Evolutionary conservation across 2,888 invertebrate genomes (phyloP).

Genomic region (Cosmopolites sordidus): DNA sequence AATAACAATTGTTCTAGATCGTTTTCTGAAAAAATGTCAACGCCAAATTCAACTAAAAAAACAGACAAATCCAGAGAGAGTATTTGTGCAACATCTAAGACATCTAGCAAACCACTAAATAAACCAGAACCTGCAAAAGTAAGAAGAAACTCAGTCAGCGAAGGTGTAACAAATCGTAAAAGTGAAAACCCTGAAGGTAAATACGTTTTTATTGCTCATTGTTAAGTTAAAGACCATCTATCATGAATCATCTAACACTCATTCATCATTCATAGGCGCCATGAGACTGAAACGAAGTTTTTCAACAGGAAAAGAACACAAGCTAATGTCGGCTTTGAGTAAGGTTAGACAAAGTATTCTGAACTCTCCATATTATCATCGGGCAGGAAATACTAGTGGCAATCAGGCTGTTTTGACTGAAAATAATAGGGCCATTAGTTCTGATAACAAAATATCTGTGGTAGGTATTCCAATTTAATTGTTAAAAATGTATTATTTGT

Average conservation of each 20-base stretch:
- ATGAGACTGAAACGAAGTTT: slow-evolving; percentile 22
- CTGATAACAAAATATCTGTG: slow-evolving; percentile 6
- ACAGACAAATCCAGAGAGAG: slow-evolving; percentile 1
- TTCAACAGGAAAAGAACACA: slow-evolving; percentile 26
- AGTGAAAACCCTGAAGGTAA: slow-evolving; percentile 6
- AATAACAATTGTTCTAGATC: no score
- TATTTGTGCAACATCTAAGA: neutral
- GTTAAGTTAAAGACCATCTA: no score
- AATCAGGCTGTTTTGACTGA: slow-evolving; percentile 1
- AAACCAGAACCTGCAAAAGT: slow-evolving; percentile 5
- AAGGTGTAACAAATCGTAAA: slow-evolving; percentile 1
- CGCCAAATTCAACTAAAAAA: neutral
- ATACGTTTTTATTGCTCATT: no score
- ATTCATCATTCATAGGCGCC: slow-evolving; percentile 1
- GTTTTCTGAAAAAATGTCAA: slow-evolving; percentile 1
- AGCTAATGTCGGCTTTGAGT: slow-evolving; percentile 27
- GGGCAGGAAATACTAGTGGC: neutral
- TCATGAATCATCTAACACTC: neutral
- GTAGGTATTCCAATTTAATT: slow-evolving; percentile 3
- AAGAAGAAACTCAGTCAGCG: slow-evolving; percentile 23
- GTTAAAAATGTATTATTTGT: no score
- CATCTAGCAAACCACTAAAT: neutral
- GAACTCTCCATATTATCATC: slow-evolving; percentile 24
- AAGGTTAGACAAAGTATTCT: slow-evolving; percentile 30
- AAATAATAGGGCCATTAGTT: neutral